phyloP scores from a whole-genome alignment of 1,140 invertebrate genomes.

The Drosophila carrolli region DNA sequence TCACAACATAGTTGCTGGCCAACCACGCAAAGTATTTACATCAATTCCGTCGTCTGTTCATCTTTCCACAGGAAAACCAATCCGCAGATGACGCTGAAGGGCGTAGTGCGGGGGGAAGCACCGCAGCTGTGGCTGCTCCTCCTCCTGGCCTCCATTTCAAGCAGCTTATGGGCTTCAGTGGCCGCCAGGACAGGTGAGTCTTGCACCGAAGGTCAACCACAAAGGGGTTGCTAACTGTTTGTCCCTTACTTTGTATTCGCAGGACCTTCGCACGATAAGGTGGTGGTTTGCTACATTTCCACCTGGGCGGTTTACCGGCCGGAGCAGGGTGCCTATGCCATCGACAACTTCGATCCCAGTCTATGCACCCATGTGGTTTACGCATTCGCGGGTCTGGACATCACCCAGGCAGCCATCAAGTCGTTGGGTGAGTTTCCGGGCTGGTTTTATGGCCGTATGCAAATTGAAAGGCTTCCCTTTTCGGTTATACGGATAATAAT shows the following conservation, averaged over 20 bases:
- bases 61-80: conserved; percentile 11
- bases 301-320: conserved; percentile 91
- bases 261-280: conserved; percentile 87
- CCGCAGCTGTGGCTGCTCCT: conserved; percentile 40
- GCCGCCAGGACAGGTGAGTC: conserved; percentile 63
- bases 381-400: conserved; percentile 92
- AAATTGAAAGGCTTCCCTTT: conserved; percentile 23
- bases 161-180: conserved; percentile 72
- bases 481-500: not conserved
- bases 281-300: conserved; percentile 92
- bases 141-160: conserved; percentile 28
- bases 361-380: conserved; percentile 96
- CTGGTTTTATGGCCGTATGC: conserved; percentile 35
- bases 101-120: conserved; percentile 3
- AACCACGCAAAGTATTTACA: conserved; percentile 58
- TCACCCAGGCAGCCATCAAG: conserved; percentile 87
- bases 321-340: conserved; percentile 87
- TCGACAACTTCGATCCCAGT: conserved; percentile 90
- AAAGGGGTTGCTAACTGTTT: conserved; percentile 41
- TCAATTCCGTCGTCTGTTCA: conserved; percentile 10
- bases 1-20: conserved; percentile 21
- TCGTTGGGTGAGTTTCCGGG: conserved; percentile 85
- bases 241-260: conserved; percentile 2
- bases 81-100: conserved; percentile 10
- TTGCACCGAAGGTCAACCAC: conserved; percentile 14